A percentile compares a stretch with the other conserved stretches of the same genome.
phyloP scores from a whole-genome alignment of 2,797 vertebrate species.

The Arnoldichthys spilopterus region DNA sequence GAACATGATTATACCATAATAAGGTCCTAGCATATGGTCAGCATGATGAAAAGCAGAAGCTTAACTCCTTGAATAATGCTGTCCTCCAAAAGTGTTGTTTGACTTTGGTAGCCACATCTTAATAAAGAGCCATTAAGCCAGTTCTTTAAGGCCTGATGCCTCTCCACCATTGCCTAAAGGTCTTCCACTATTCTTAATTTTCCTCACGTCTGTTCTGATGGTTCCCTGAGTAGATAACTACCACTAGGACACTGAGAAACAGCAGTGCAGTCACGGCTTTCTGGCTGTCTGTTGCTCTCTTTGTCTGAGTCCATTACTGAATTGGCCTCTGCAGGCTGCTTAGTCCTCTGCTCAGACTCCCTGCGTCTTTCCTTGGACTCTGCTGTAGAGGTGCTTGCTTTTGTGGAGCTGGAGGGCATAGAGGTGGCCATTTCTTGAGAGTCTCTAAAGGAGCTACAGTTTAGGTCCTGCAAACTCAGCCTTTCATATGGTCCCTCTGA shows the following conservation, averaged over 20 bases:
- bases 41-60: not conserved
- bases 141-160: not conserved
- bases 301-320: not conserved
- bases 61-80: conserved; percentile 16
- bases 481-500: conserved; percentile 14
- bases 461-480: conserved; percentile 47
- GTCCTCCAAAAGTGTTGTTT: not conserved
- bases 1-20: conserved; percentile 2
- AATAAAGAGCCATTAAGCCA: not conserved
- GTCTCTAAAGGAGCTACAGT: conserved; percentile 67
- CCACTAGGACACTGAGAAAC: not conserved
- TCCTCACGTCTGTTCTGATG: conserved; percentile 3
- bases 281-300: conserved; percentile 14
- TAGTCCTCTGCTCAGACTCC: conserved; percentile 33
- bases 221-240: not conserved
- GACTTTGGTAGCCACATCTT: not conserved
- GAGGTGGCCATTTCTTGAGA: conserved; percentile 65
- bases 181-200: not conserved
- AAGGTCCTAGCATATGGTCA: conserved; percentile 14
- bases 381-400: conserved; percentile 6
- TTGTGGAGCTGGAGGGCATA: conserved; percentile 41
- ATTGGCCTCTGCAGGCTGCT: conserved; percentile 19
- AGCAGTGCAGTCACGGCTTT: conserved; percentile 12
- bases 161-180: not conserved
- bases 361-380: conserved; percentile 1